Evolutionary conservation across 2,113 vertebrate species (phyloP).

Genomic region (Rafetus swinhoei): DNA sequence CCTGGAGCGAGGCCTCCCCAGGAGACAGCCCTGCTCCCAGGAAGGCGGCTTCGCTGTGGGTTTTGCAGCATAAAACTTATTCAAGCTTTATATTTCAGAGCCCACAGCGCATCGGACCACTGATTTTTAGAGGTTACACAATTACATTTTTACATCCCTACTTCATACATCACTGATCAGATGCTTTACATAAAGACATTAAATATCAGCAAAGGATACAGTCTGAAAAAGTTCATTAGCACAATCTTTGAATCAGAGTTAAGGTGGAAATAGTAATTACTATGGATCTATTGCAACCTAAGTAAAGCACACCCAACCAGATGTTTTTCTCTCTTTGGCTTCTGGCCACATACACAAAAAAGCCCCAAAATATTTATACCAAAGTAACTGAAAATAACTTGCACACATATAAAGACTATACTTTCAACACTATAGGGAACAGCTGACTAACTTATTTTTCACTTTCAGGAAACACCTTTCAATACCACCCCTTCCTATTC

Average conservation of each 20-base stretch:
- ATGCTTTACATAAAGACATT: background rate
- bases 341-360: background rate
- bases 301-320: background rate
- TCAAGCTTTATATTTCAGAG: too few relatives aligned
- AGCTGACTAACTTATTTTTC: background rate
- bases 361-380: background rate
- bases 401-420: background rate
- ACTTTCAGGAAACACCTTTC: background rate
- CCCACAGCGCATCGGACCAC: too few relatives aligned
- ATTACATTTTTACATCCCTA: too few relatives aligned
- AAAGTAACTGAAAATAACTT: background rate
- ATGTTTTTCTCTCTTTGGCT: background rate
- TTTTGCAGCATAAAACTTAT: too few relatives aligned
- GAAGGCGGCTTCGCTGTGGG: too few relatives aligned
- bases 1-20: too few relatives aligned
- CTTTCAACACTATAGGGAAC: background rate
- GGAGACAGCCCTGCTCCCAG: too few relatives aligned
- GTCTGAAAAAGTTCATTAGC: background rate
- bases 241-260: background rate
- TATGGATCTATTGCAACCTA: background rate
- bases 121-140: too few relatives aligned
- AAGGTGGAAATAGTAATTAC: background rate
- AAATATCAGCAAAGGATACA: background rate
- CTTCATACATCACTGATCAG: background rate
- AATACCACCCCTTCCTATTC: background rate